Evolutionary conservation across 2,113 vertebrate genomes (phyloP).

Genomic region (Glaucidium brasilianum): DNA sequence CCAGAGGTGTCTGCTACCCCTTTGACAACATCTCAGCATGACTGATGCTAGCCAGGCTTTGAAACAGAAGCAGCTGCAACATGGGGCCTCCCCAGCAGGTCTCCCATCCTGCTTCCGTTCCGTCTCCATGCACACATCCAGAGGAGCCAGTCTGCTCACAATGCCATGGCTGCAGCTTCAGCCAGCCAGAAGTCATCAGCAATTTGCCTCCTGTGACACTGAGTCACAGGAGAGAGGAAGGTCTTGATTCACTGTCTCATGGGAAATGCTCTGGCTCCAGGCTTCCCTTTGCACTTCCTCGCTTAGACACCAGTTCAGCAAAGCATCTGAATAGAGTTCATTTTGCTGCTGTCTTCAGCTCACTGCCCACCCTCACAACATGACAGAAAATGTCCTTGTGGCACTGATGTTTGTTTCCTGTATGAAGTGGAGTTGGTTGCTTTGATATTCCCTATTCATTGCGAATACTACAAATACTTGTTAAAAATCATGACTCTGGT

Average conservation of each 20-base stretch:
- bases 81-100: not conserved
- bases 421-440: not conserved
- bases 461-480: not conserved
- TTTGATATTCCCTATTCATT: not conserved
- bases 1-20: not conserved
- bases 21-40: not conserved
- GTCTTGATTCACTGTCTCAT: conserved; percentile 26
- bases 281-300: not conserved
- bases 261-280: conserved; percentile 34
- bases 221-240: conserved; percentile 31
- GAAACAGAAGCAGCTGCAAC: not conserved
- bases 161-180: not conserved
- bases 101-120: not conserved
- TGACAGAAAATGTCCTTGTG: not conserved
- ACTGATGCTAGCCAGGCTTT: not conserved
- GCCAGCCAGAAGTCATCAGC: not conserved
- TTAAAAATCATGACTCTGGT: not conserved
- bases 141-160: not conserved
- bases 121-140: accelerated
- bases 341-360: not conserved
- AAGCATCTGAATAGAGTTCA: not conserved
- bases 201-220: conserved; percentile 23
- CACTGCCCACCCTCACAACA: not conserved
- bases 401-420: not conserved
- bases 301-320: not conserved